Percentiles rank a stretch among this genome's conserved stretches.
Conservation (phyloP, 2,888 invertebrate genomes). For the Drosophila bunnanda region DNA sequence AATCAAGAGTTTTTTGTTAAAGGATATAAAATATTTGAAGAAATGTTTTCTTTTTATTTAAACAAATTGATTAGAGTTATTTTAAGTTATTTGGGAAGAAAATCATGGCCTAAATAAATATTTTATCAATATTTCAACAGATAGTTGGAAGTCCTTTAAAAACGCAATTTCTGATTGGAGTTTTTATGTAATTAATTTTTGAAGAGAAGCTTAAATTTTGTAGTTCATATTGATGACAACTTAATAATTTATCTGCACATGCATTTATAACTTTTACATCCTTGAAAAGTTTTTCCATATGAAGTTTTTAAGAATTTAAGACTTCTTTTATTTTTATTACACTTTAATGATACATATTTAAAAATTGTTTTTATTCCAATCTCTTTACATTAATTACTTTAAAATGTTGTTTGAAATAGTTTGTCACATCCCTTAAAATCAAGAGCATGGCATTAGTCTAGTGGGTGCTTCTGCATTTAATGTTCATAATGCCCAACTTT, state of each 20-base stretch:
- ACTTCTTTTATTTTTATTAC: no score
- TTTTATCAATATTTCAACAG: background rate
- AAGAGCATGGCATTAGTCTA: background rate
- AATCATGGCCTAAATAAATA: background rate
- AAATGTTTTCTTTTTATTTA: background rate
- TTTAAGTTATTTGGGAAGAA: background rate
- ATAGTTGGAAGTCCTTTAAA: background rate
- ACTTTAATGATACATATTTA: no score
- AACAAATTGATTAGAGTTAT: background rate
- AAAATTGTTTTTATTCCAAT: background rate
- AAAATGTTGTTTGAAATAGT: background rate
- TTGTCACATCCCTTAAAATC: background rate
- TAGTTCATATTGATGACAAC: background rate
- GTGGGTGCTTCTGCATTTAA: constrained; percentile 16
- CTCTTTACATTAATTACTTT: background rate
- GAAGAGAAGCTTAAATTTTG: background rate
- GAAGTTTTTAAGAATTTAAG: background rate
- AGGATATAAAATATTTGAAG: background rate
- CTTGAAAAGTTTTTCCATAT: no score
- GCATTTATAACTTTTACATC: no score
- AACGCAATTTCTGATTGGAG: background rate
- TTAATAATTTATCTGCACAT: no score
- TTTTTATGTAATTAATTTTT: background rate
- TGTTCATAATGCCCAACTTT: constrained; percentile 21
- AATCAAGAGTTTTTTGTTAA: background rate